Conservation (phyloP, 2,888 invertebrate species). For the Pollenia labialis region DNA sequence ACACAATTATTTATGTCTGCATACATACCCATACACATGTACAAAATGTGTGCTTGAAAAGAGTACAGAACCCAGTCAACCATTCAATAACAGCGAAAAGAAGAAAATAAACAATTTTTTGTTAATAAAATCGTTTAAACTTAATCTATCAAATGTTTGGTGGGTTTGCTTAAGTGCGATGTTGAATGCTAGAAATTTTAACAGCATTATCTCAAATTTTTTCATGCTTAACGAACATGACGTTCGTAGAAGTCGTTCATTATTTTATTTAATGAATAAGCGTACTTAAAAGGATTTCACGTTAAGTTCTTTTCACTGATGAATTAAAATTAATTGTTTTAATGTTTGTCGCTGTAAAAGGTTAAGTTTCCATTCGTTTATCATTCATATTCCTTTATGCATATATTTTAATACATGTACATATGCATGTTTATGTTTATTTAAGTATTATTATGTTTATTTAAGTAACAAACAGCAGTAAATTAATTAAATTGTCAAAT, state of each 20-base stretch:
- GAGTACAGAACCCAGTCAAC: too few relatives aligned
- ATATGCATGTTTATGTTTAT: background rate
- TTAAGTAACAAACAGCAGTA: background rate
- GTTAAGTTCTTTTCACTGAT: background rate
- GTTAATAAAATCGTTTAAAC: too few relatives aligned
- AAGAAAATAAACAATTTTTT: too few relatives aligned
- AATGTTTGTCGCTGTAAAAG: constrained; percentile 11
- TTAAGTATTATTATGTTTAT: constrained; percentile 4
- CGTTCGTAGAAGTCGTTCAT: background rate
- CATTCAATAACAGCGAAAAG: too few relatives aligned
- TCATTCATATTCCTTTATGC: background rate
- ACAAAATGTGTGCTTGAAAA: too few relatives aligned
- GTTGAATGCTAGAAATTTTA: background rate
- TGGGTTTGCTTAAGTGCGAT: background rate
- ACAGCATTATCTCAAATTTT: constrained; percentile 15
- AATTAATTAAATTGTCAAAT: background rate
- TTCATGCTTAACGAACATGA: background rate
- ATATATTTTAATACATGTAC: background rate
- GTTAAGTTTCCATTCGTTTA: background rate
- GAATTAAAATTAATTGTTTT: constrained; percentile 37
- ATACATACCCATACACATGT: background rate
- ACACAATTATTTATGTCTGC: background rate
- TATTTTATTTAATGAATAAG: too few relatives aligned
- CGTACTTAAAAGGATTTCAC: too few relatives aligned
- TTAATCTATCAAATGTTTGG: background rate